Percentiles rank a stretch among this genome's conserved stretches.
phyloP scores from a whole-genome alignment of 2,888 invertebrate species.

The Punctoribates punctum region DNA sequence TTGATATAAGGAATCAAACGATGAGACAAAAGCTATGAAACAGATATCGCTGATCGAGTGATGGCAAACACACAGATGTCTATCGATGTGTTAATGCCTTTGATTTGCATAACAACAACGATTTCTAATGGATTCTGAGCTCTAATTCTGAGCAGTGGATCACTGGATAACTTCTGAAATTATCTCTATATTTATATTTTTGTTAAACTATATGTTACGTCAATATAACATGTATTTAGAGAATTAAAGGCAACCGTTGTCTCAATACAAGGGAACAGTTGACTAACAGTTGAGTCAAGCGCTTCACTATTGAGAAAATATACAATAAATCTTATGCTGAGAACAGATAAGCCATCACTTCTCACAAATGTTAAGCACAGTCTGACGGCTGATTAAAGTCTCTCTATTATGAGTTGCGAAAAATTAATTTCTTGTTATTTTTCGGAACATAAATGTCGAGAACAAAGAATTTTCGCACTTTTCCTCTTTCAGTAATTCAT shows the following conservation, averaged over 20 bases:
- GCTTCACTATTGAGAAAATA: background rate
- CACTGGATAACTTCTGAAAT: too few relatives aligned
- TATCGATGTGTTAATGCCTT: background rate
- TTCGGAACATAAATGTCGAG: background rate
- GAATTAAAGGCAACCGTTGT: background rate
- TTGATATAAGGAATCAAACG: background rate
- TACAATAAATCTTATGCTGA: conserved; percentile 29
- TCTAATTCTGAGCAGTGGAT: too few relatives aligned
- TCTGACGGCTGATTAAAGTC: conserved; percentile 24
- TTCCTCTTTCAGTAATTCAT: background rate
- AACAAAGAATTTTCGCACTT: background rate
- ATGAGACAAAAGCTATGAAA: too few relatives aligned
- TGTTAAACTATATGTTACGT: conserved; percentile 24
- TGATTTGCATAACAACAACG: conserved; percentile 10
- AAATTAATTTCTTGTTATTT: conserved; percentile 21
- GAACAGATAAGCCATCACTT: conserved; percentile 16
- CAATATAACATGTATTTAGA: background rate
- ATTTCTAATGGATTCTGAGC: too few relatives aligned
- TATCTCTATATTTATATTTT: too few relatives aligned
- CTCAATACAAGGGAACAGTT: background rate
- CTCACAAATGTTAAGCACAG: conserved; percentile 1
- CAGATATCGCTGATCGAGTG: background rate
- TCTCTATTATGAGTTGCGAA: background rate
- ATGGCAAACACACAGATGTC: background rate
- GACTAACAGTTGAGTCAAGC: background rate